A percentile compares a stretch with the other conserved stretches of the same genome.
Conservation (phyloP, 2,113 vertebrate genomes). For the Gallinago media region DNA sequence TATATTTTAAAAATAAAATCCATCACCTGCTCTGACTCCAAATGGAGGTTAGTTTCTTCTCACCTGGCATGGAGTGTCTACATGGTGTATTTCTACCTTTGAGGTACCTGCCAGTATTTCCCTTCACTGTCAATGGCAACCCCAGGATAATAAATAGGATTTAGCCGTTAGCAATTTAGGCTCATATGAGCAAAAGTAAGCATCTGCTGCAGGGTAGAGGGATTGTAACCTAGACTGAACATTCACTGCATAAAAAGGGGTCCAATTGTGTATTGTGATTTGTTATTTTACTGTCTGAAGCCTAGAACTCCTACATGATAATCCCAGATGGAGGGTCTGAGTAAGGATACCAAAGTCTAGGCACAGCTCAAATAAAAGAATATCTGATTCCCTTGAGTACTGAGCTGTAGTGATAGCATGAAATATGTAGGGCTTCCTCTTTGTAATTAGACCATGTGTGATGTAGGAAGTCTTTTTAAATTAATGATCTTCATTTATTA, state of each 20-base stretch:
- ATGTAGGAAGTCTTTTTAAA: not conserved
- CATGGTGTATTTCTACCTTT: not conserved
- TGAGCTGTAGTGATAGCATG: not conserved
- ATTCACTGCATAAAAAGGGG: not conserved
- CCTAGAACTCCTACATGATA: not conserved
- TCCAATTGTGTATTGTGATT: not conserved
- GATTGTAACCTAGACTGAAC: not conserved
- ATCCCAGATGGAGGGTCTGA: not conserved
- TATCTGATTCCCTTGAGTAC: not conserved
- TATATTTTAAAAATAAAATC: not conserved
- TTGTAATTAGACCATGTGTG: not conserved
- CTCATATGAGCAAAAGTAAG: not conserved
- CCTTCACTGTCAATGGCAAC: too few species aligned
- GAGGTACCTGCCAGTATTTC: not conserved
- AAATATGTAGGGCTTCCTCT: not conserved
- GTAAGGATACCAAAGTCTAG: not conserved
- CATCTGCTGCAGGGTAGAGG: not conserved
- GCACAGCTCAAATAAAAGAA: not conserved
- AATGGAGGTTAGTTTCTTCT: not conserved
- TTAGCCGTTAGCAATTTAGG: not conserved
- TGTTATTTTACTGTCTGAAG: not conserved
- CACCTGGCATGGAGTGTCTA: not conserved
- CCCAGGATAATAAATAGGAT: not conserved
- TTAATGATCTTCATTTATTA: not conserved
- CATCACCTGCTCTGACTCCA: fast-evolving